Evolutionary conservation across 2,888 invertebrate genomes (phyloP), one percentile per base, ranked within the genome.

Genomic region (Helicoverpa assulta): DNA sequence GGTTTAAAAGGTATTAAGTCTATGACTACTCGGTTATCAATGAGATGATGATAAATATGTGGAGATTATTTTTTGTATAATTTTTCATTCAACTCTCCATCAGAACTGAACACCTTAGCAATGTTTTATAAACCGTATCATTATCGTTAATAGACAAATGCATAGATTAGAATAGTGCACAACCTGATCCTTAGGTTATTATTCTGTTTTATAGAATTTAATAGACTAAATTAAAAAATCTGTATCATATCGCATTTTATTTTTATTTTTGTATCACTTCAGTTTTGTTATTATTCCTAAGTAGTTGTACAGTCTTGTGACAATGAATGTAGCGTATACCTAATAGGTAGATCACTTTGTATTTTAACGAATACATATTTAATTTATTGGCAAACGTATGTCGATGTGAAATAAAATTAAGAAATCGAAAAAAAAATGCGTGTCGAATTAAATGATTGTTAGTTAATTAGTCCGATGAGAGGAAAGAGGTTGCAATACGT

Each of bases 1-100:
- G 87, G 88, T 86, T 82, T 76, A 69, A 81, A 84, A 81, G 77
- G 82, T 87, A 85, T 88, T 86, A 77, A 80, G 73, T 80, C 71
- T 77, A 73, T 67, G 73, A 69, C 67, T 79, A 74, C 62, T 67
- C 57, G 70, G 60, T 68, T 76, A 69, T 67, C 73, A 73, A 73
- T 78, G 63, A 74, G 73, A 62, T 65, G 70, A 58, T 54, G 43
- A 62, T 64, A 67, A 70, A 19, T 74, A 73, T 77, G 75, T 75
- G 75, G 84, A 87, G 85, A 88, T 88, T 85, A 85, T 80, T 81
- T 85, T 86, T 72, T 80, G 81, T 82, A 70, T 70, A 73, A 65
- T 75, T 73, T 74, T 73, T 78, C 37, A 73, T 69, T 63, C 54
- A 52, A 58, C 51, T 66, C 57, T 64, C 33, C 59, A 54, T 60